These are phyloP conservation scores for Brachyopa scutellaris DNA, from an alignment of 2,888 invertebrate genomes.

Conservation along the genomic window DNA sequence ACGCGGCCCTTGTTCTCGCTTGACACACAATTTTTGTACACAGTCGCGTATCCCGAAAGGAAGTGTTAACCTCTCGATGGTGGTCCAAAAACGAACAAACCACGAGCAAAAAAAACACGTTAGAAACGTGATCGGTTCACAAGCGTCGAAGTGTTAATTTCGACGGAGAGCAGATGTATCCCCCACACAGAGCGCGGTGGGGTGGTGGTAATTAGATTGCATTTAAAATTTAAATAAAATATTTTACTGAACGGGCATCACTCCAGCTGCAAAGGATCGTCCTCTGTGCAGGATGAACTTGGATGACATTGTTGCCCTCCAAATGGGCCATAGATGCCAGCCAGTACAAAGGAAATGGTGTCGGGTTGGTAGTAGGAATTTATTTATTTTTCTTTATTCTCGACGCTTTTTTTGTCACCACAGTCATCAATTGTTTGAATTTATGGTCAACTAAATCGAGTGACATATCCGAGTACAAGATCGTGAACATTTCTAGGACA, in stretches of 20 bases:
- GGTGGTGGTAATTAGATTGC: constrained; percentile 68
- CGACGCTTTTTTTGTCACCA: constrained; percentile 65
- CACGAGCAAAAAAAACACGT: constrained; percentile 36
- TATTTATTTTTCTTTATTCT: constrained; percentile 36
- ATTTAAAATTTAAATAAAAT: constrained; percentile 71
- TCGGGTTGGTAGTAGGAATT: constrained; percentile 47
- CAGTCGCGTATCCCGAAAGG: constrained; percentile 66
- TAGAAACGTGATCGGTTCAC: constrained; percentile 69
- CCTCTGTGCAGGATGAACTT: constrained; percentile 48
- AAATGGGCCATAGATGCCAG: constrained; percentile 52
- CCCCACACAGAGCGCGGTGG: constrained; percentile 33
- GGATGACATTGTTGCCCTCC: constrained; percentile 53
- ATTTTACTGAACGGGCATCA: constrained; percentile 59
- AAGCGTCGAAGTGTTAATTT: constrained; percentile 65
- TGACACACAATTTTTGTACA: constrained; percentile 69
- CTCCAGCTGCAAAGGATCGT: not conserved
- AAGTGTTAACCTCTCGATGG: constrained; percentile 70
- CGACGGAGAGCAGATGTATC: constrained; percentile 15
- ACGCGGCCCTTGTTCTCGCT: constrained; percentile 69
- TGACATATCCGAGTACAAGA: constrained; percentile 74
- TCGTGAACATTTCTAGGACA: constrained; percentile 74
- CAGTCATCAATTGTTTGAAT: constrained; percentile 74
- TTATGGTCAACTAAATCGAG: constrained; percentile 73
- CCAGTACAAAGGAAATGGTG: constrained; percentile 58
- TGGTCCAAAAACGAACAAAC: constrained; percentile 54